Percentiles rank a stretch among this genome's conserved stretches.
phyloP scores from a whole-genome alignment of 2,113 vertebrate genomes.

The Planiliza haematocheilus region DNA sequence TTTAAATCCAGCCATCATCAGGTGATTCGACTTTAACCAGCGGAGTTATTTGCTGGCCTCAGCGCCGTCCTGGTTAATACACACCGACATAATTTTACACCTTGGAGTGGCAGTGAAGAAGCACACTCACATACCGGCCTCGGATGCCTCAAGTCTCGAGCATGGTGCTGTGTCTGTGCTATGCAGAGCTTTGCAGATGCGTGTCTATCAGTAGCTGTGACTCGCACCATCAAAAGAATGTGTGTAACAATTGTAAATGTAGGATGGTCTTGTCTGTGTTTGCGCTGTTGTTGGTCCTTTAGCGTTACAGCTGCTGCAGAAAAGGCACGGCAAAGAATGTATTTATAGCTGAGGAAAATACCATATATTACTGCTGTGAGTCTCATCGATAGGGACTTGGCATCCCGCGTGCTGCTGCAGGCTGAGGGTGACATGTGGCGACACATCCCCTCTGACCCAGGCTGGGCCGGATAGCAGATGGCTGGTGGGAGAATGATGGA shows the following conservation, averaged over 20 bases:
- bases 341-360: no score
- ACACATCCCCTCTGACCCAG: slow-evolving; percentile 59
- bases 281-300: no score
- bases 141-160: no score
- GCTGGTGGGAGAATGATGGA: slow-evolving; percentile 67
- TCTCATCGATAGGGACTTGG: slow-evolving; percentile 26
- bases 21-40: slow-evolving; percentile 11
- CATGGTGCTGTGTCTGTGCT: no score
- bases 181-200: no score
- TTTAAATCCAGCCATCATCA: slow-evolving; percentile 3
- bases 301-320: no score
- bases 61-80: background rate
- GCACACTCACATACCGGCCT: background rate
- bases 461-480: slow-evolving; percentile 58
- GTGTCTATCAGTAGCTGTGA: no score
- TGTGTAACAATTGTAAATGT: no score
- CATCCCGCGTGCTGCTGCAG: slow-evolving; percentile 24
- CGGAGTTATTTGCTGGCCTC: background rate
- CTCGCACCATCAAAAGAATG: no score
- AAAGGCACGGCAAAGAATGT: no score
- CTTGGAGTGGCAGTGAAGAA: background rate
- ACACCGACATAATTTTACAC: background rate
- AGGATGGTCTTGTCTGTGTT: no score
- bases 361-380: background rate
- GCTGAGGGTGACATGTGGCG: slow-evolving; percentile 68